phyloP scores from a whole-genome alignment of 2,113 vertebrate species.

The Podarcis cretensis region DNA sequence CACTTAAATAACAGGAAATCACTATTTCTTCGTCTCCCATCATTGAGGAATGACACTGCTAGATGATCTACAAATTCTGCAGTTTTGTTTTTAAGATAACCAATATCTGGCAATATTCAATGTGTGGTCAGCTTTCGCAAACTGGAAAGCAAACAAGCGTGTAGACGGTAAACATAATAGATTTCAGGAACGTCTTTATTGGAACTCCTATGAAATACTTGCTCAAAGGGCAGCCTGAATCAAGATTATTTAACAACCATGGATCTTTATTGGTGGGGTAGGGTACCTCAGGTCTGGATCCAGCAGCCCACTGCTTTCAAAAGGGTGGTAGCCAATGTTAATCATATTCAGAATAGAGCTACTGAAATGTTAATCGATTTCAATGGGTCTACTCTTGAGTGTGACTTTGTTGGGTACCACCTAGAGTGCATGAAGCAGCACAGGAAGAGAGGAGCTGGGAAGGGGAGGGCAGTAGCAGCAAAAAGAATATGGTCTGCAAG shows the following conservation, averaged over 20 bases:
- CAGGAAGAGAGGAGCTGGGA: not conserved
- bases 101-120: not conserved
- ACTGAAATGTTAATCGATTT: too few species aligned
- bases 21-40: not conserved
- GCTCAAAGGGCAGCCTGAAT: conserved; percentile 49
- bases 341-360: too few species aligned
- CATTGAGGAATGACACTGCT: not conserved
- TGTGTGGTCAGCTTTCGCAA: not conserved
- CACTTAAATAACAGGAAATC: not conserved
- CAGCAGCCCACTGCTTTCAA: too few species aligned
- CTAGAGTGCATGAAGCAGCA: not conserved
- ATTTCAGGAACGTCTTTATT: conserved; percentile 65
- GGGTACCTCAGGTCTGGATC: not conserved
- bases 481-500: too few species aligned
- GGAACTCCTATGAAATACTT: conserved; percentile 52
- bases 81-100: not conserved
- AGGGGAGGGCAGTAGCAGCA: too few species aligned
- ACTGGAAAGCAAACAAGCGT: not conserved
- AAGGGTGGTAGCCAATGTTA: too few species aligned
- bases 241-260: conserved; percentile 58
- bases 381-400: too few species aligned
- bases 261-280: conserved; percentile 34
- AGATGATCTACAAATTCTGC: too few species aligned
- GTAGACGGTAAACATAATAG: not conserved
- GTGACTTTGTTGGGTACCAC: not conserved